Conservation (phyloP, 1,140 invertebrate species). For the Pseudobourletiella spinata region DNA sequence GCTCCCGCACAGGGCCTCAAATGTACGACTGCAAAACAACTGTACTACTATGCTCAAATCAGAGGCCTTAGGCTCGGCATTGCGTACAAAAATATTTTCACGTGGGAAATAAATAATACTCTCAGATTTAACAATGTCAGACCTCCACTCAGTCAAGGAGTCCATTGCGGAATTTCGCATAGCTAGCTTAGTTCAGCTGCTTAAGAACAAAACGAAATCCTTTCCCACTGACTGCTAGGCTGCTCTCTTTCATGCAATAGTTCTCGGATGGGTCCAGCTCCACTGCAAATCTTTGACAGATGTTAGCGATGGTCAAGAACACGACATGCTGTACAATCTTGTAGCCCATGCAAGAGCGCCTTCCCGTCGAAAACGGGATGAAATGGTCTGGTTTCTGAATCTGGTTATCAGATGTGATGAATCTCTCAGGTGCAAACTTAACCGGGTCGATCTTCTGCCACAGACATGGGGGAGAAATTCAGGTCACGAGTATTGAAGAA, state of each 20-base stretch:
- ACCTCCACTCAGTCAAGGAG: no score
- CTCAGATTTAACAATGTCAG: no score
- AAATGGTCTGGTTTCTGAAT: slow-evolving; percentile 53
- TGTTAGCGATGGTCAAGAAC: slow-evolving; percentile 60
- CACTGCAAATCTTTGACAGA: slow-evolving; percentile 67
- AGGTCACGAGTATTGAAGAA: slow-evolving; percentile 82
- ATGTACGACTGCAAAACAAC: no score
- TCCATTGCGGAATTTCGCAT: no score
- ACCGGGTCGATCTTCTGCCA: slow-evolving; percentile 57
- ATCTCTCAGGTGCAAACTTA: slow-evolving; percentile 62
- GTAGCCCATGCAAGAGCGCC: slow-evolving; percentile 79
- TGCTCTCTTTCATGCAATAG: slow-evolving; percentile 11
- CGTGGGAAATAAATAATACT: no score
- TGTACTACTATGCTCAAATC: no score
- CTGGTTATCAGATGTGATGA: slow-evolving; percentile 44
- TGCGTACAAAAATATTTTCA: no score
- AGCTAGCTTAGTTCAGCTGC: slow-evolving; percentile 15
- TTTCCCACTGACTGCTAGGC: slow-evolving; percentile 16
- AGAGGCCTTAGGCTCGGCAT: no score
- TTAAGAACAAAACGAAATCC: slow-evolving; percentile 18
- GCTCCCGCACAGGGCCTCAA: no score
- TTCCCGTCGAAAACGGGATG: slow-evolving; percentile 74
- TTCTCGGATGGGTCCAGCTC: slow-evolving; percentile 44
- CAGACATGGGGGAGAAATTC: slow-evolving; percentile 60
- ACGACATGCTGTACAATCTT: slow-evolving; percentile 66